phyloP scores from a whole-genome alignment of 2,888 invertebrate species.

The Pseudococcus longispinus region DNA sequence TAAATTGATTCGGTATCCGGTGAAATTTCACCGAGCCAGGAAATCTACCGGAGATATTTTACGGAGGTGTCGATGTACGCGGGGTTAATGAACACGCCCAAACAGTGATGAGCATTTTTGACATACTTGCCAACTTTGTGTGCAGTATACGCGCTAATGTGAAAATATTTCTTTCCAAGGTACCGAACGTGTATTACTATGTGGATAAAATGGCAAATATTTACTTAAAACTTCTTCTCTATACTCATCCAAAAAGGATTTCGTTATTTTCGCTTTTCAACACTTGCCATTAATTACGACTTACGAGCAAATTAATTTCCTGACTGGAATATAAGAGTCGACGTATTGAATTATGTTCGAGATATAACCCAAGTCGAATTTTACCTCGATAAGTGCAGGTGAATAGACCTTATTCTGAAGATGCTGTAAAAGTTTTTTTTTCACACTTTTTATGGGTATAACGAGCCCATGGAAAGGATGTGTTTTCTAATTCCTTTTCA shows the following conservation, averaged over 20 bases:
- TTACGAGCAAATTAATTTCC: conserved; percentile 23
- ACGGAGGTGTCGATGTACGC: background rate
- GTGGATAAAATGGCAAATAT: conserved; percentile 24
- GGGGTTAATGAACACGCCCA: background rate
- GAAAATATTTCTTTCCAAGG: background rate
- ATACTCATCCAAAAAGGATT: background rate
- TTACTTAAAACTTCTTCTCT: conserved; percentile 8
- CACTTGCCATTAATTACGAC: conserved; percentile 12
- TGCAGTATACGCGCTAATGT: background rate
- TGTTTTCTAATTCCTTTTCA: background rate
- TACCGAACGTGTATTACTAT: background rate
- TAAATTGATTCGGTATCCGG: conserved; percentile 15
- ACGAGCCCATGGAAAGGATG: background rate
- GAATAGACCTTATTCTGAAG: background rate
- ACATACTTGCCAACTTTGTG: background rate
- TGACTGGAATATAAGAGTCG: conserved; percentile 9
- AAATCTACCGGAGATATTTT: background rate
- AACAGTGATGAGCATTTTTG: background rate
- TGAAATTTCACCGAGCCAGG: background rate
- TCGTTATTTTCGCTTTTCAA: conserved; percentile 28
- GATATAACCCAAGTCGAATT: conserved; percentile 3
- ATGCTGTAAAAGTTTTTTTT: background rate
- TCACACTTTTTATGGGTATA: background rate
- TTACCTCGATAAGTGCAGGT: background rate
- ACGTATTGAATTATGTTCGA: background rate